phyloP scores from a whole-genome alignment of 1,140 invertebrate species.

The Rhagoletis pomonella region DNA sequence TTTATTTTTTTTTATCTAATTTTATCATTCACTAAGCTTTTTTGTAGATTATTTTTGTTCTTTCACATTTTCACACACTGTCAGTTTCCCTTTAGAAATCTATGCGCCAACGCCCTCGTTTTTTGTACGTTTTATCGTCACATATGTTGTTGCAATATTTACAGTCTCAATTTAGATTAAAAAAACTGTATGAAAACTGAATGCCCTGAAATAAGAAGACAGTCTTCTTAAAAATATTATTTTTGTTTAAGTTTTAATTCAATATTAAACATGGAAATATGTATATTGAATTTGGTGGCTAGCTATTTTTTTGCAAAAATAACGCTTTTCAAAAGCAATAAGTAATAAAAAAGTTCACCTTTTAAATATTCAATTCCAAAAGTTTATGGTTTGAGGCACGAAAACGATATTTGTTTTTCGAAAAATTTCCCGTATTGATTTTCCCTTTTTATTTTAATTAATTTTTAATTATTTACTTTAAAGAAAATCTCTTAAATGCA shows the following conservation, averaged over 20 bases:
- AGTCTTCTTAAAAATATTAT: no score
- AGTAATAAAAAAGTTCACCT: background rate
- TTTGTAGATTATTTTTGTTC: background rate
- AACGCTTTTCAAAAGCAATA: no score
- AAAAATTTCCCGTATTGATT: background rate
- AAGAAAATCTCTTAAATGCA: background rate
- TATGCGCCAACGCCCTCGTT: conserved; percentile 24
- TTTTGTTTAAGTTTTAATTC: no score
- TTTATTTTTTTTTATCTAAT: background rate
- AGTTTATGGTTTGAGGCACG: background rate
- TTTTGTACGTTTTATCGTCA: background rate
- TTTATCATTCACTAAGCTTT: background rate
- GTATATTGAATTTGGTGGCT: no score
- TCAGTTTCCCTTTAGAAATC: background rate
- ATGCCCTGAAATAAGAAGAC: no score
- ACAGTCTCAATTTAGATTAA: background rate
- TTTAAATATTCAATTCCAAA: background rate
- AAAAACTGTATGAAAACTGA: background rate
- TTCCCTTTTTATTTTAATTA: background rate
- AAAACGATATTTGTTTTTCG: background rate
- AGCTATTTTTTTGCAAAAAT: no score
- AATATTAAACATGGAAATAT: no score
- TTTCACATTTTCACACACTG: background rate
- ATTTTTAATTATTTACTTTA: background rate
- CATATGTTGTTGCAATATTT: conserved; percentile 9